Conservation (phyloP, 2,113 vertebrate species). For the Cathartes aura region DNA sequence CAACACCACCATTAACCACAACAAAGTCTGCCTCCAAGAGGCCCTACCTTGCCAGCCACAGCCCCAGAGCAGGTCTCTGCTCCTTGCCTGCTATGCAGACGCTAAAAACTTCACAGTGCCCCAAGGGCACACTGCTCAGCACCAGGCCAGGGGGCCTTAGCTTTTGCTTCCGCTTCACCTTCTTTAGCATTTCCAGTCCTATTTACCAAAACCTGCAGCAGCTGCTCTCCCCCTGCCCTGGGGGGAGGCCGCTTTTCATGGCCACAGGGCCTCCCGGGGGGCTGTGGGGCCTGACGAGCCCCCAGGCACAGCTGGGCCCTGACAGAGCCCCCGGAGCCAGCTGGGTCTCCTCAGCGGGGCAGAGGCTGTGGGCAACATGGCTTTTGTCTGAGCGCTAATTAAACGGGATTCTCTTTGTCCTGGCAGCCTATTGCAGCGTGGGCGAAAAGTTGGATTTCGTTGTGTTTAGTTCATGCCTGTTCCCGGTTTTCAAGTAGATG, state of each 20-base stretch:
- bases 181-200: fast-evolving
- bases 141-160: no score
- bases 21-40: not conserved
- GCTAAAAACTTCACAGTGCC: fast-evolving
- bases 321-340: fast-evolving
- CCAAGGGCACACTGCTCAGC: fast-evolving
- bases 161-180: not conserved
- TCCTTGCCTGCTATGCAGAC: fast-evolving
- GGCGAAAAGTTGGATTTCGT: fast-evolving
- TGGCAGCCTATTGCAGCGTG: fast-evolving
- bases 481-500: not conserved
- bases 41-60: fast-evolving
- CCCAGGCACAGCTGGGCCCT: not conserved
- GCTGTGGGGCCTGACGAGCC: not conserved
- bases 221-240: fast-evolving
- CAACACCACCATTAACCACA: fast-evolving
- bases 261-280: fast-evolving
- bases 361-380: fast-evolving
- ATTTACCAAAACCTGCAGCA: fast-evolving
- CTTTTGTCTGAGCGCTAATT: fast-evolving
- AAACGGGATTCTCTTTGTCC: fast-evolving
- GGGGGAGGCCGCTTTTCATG: fast-evolving
- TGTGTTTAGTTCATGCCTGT: not conserved
- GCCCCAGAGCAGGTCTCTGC: fast-evolving
- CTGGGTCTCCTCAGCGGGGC: not conserved